Percentiles rank a stretch among this genome's conserved stretches.
Evolutionary conservation across 2,113 vertebrate species (phyloP).

Genomic region (Uria aalge): DNA sequence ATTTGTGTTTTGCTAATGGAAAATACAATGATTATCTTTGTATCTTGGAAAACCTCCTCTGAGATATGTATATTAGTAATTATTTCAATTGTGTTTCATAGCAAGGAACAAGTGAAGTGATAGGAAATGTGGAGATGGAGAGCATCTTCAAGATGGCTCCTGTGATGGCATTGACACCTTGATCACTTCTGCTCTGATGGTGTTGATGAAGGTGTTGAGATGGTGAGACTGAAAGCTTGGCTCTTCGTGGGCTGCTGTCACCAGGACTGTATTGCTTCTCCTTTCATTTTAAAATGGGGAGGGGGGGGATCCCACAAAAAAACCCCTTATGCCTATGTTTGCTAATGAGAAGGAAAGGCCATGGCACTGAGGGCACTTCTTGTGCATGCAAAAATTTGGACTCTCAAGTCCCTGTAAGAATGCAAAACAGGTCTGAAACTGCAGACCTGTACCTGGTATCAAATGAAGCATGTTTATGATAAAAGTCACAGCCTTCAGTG

Average conservation of each 20-base stretch:
- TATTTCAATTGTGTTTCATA: not conserved
- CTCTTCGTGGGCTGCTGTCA: not conserved
- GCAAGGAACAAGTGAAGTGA: not conserved
- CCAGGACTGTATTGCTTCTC: not conserved
- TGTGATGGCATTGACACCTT: not conserved
- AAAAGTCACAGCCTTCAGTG: not conserved
- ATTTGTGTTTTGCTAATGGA: not conserved
- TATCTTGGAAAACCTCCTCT: not conserved
- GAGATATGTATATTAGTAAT: not conserved
- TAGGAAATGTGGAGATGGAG: not conserved
- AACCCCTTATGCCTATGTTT: not conserved
- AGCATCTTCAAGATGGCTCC: not conserved
- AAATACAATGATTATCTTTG: not conserved
- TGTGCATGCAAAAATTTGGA: not conserved
- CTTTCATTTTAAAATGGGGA: not conserved
- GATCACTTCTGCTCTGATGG: not conserved
- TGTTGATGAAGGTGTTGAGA: not conserved
- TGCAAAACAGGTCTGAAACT: not conserved
- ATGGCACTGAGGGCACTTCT: not conserved
- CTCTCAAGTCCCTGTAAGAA: not conserved
- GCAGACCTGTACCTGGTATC: not conserved
- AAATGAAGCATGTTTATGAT: not conserved
- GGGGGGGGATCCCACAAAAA: accelerated
- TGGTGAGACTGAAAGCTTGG: not conserved
- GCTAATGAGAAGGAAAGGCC: not conserved